These are phyloP conservation scores for Eulithis testata DNA, from an alignment of 2,888 invertebrate genomes.

Conservation along the genomic window DNA sequence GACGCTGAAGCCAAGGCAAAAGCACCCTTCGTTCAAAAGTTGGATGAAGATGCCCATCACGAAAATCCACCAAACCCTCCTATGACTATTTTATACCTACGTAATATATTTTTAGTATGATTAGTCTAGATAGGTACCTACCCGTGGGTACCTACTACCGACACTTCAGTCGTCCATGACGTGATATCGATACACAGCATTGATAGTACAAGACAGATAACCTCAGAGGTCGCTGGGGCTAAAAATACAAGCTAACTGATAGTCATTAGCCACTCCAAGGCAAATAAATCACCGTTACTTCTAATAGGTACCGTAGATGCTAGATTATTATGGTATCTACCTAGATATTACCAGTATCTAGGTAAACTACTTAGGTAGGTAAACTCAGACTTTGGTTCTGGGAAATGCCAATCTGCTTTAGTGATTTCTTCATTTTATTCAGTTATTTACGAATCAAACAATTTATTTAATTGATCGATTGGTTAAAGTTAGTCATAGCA, in stretches of 20 bases:
- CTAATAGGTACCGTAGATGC: conserved; percentile 1
- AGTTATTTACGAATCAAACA: background rate
- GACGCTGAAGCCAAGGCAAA: too few species aligned
- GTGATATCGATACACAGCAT: conserved; percentile 9
- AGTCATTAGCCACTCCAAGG: conserved; percentile 13
- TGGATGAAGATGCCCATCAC: too few species aligned
- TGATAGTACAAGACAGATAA: conserved; percentile 11
- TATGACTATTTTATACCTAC: too few species aligned
- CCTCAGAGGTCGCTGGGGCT: conserved; percentile 19
- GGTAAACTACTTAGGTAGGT: background rate
- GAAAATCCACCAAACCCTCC: too few species aligned
- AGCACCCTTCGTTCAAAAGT: too few species aligned
- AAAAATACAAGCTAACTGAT: conserved; percentile 22
- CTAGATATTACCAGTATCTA: too few species aligned
- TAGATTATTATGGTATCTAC: background rate
- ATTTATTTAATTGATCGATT: too few species aligned
- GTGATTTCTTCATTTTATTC: background rate
- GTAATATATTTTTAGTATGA: too few species aligned
- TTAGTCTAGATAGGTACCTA: too few species aligned
- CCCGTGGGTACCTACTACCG: too few species aligned
- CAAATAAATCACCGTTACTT: conserved; percentile 7
- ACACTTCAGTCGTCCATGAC: background rate
- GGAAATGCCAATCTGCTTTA: background rate
- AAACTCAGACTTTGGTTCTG: background rate
- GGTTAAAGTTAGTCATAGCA: too few species aligned